phyloP scores from a whole-genome alignment of 35 echinoderm and acorn worm genomes.

The Apostichopus parvimensis region DNA sequence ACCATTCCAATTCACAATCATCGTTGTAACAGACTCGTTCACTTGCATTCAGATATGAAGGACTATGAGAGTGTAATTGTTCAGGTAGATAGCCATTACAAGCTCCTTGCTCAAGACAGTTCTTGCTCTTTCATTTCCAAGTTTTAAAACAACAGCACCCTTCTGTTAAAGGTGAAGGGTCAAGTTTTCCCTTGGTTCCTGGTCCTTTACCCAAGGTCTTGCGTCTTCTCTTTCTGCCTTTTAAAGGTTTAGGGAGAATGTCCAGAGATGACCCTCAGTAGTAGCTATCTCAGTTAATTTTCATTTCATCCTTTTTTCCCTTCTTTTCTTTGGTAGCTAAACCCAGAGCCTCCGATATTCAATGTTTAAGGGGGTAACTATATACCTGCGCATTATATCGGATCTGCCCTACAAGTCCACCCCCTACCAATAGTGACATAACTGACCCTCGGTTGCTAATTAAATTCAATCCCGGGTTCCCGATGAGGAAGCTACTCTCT shows the following conservation, averaged over 20 bases:
- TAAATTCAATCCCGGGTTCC: constrained; percentile 32
- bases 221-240: background rate
- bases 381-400: background rate
- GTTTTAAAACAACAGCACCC: background rate
- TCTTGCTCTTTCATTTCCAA: background rate
- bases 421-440: constrained; percentile 38
- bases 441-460: constrained; percentile 36
- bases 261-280: constrained; percentile 1
- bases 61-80: too few species aligned
- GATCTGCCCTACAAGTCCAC: background rate
- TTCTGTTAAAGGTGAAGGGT: background rate
- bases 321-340: too few species aligned
- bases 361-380: background rate
- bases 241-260: background rate
- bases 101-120: too few species aligned
- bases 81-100: too few species aligned
- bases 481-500: background rate
- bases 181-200: background rate
- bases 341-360: background rate
- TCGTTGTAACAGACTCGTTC: too few species aligned
- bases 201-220: background rate
- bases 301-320: background rate
- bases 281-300: background rate
- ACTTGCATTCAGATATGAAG: too few species aligned
- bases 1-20: too few species aligned